Evolutionary conservation across 1,140 invertebrate genomes (phyloP), one percentile per base, ranked within the genome.

Genomic region (Platyscapa corneri): DNA sequence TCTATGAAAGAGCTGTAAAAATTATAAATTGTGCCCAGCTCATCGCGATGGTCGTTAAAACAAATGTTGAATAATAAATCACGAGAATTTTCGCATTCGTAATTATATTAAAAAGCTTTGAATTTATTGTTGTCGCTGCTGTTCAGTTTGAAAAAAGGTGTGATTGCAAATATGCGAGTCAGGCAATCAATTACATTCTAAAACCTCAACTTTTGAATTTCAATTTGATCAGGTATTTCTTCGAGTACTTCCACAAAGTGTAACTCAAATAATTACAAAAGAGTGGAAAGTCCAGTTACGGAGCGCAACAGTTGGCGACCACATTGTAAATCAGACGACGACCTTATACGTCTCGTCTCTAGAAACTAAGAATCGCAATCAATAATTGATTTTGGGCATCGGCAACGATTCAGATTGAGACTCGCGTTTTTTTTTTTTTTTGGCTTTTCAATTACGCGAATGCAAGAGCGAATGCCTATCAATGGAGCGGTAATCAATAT

Each of bases 261-360:
- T 42, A n/a, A n/a, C 39, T 74, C 42, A 74, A 74, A 39, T 42
- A 74, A 74, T 74, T 74, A 42, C 37, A 74, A 74, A 0, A 39
- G 37, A 42, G 3, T 42, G 70, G 70, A 74, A 42, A n/a, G 5
- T 2, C 37, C 70, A n/a, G 18, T 42, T 42, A 42, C 23, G 39
- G 39, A 74, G 37, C 42, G 27, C 37, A 12, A 0, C 8, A 27
- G 3, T 39, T 30, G 27, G 16, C 67, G 7, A 67, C 7, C 7
- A 30, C n/a, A 37, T 37, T 37, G 16, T 16, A 70, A 37, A 32
- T 39, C 37, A 37, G 70, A 3, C 42, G 42, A 46, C 70, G 37
- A 8, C n/a, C 20, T 8, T 74, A 20, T 14, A 5, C 23, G 37
- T 42, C 37, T 10, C 18, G 8, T 6, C 70, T 42, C 5, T 10